Percentiles rank a stretch among this genome's conserved stretches.
Evolutionary conservation across 2,888 invertebrate species (phyloP).

Genomic region (Strigamia transsilvanica): DNA sequence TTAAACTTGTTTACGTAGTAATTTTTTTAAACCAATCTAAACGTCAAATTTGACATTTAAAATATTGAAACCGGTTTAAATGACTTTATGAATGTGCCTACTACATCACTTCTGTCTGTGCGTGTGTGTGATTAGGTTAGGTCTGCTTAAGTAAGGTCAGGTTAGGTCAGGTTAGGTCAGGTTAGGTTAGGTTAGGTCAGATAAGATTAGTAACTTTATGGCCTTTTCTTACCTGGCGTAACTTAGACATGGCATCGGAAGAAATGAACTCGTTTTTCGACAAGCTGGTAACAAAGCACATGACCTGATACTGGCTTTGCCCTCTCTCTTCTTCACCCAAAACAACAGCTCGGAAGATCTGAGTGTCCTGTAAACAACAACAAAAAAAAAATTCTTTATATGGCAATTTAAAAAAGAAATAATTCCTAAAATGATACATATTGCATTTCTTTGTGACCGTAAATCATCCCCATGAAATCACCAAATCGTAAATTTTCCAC

Average conservation of each 20-base stretch:
- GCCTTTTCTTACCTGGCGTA: slow-evolving; percentile 76
- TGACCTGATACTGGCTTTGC: slow-evolving; percentile 84
- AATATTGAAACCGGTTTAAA: no score
- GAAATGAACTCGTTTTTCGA: slow-evolving; percentile 88
- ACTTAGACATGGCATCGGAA: slow-evolving; percentile 94
- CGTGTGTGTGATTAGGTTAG: no score
- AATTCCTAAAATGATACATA: background rate
- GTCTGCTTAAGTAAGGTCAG: no score
- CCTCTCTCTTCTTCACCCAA: slow-evolving; percentile 93
- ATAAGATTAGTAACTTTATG: no score
- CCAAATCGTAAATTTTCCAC: background rate
- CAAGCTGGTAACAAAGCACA: slow-evolving; percentile 91
- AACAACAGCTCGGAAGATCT: slow-evolving; percentile 86
- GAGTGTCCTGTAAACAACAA: slow-evolving; percentile 78
- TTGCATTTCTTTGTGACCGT: background rate
- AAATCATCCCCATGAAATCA: background rate
- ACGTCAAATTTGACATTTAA: no score
- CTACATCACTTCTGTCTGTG: no score
- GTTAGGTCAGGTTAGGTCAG: no score
- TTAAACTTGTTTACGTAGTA: no score
- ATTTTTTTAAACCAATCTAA: no score
- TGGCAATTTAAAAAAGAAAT: background rate
- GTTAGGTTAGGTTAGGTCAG: no score
- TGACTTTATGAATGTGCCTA: no score
- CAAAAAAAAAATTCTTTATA: slow-evolving; percentile 27